Conservation (phyloP, 2,797 vertebrate species). For the Rhinophrynus dorsalis region DNA sequence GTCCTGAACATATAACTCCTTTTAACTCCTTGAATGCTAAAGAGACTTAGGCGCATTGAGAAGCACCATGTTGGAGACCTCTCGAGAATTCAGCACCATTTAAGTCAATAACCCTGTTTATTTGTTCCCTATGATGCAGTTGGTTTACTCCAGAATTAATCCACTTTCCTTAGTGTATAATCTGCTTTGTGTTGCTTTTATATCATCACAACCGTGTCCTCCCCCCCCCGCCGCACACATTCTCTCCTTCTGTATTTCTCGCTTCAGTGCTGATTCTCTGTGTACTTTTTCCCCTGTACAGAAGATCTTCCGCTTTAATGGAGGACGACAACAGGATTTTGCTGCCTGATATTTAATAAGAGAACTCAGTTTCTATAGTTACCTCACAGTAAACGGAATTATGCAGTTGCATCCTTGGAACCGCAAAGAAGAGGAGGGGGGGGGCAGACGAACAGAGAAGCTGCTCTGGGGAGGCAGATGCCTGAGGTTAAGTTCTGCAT, state of each 20-base stretch:
- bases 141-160: too few species aligned
- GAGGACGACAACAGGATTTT: conserved; percentile 12
- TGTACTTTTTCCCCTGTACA: neutral
- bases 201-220: too few species aligned
- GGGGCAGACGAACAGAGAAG: neutral
- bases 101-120: too few species aligned
- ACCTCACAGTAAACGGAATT: conserved; percentile 39
- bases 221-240: neutral
- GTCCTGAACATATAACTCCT: too few species aligned
- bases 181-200: too few species aligned
- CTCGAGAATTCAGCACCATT: too few species aligned
- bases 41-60: too few species aligned
- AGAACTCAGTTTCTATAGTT: conserved; percentile 52
- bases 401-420: conserved; percentile 8
- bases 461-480: neutral
- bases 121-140: too few species aligned
- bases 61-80: too few species aligned
- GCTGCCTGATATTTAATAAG: conserved; percentile 35
- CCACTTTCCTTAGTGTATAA: too few species aligned
- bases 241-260: neutral
- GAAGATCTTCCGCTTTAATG: conserved; percentile 4
- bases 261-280: neutral
- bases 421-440: conserved; percentile 13
- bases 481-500: neutral
- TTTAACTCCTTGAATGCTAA: too few species aligned